Percentiles rank a stretch among this genome's conserved stretches.
Evolutionary conservation across 2,113 vertebrate species (phyloP).

Genomic region (Callipepla squamata): DNA sequence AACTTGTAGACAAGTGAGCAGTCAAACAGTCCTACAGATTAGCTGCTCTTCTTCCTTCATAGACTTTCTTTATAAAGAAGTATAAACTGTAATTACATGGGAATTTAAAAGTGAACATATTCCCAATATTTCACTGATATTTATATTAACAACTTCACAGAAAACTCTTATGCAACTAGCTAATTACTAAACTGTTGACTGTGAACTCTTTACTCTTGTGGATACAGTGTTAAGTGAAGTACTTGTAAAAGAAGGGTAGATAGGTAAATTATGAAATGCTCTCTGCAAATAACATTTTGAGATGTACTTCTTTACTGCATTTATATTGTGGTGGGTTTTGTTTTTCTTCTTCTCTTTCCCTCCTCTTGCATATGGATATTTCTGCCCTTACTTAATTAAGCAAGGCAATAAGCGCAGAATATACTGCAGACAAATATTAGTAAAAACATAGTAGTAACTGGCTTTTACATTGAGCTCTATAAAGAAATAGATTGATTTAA

Average conservation of each 20-base stretch:
- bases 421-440: background rate
- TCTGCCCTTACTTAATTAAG: accelerated
- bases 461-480: accelerated
- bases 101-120: background rate
- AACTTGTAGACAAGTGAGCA: background rate
- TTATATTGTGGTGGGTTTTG: background rate
- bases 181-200: background rate
- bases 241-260: background rate
- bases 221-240: background rate
- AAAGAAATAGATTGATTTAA: background rate
- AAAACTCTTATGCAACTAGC: accelerated
- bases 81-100: background rate
- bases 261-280: background rate
- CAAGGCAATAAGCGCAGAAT: background rate
- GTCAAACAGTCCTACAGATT: background rate
- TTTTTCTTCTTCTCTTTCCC: background rate
- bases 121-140: background rate
- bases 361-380: background rate
- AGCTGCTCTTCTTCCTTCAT: background rate
- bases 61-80: background rate
- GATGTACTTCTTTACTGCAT: accelerated
- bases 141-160: background rate
- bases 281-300: background rate
- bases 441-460: background rate
- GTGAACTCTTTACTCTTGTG: background rate